Evolutionary conservation across 2,797 vertebrate genomes (phyloP).

Genomic region (Astyanax mexicanus): DNA sequence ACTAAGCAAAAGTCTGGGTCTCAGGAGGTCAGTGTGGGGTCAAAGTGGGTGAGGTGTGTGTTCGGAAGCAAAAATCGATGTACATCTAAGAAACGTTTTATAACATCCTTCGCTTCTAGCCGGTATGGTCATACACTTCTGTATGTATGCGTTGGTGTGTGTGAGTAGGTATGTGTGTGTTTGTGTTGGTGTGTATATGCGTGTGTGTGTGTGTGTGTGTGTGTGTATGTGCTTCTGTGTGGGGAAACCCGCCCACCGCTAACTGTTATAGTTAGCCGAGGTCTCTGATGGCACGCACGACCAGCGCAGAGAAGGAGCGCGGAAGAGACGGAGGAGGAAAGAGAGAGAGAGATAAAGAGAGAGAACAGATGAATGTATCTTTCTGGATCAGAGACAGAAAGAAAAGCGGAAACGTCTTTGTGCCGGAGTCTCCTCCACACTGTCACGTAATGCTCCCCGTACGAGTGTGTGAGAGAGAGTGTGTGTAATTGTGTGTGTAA

Average conservation of each 20-base stretch:
- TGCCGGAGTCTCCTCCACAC: constrained; percentile 7
- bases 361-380: constrained; percentile 12
- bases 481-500: neutral
- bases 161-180: constrained; percentile 7
- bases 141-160: no score
- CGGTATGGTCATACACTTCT: no score
- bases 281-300: constrained; percentile 5
- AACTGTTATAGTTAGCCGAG: neutral
- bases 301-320: neutral
- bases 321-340: constrained; percentile 5
- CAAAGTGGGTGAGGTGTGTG: neutral
- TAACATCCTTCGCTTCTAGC: no score
- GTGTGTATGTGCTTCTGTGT: neutral
- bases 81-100: no score
- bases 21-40: no score
- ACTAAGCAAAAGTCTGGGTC: no score
- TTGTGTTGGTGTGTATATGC: neutral
- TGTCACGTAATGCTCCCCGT: neutral
- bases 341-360: neutral
- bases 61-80: neutral
- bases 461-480: neutral
- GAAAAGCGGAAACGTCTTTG: constrained; percentile 32
- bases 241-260: constrained; percentile 5
- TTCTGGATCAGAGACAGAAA: constrained; percentile 16
- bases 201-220: neutral